Conservation (phyloP, 1,140 invertebrate genomes). For the Neotoxoptera formosana region DNA sequence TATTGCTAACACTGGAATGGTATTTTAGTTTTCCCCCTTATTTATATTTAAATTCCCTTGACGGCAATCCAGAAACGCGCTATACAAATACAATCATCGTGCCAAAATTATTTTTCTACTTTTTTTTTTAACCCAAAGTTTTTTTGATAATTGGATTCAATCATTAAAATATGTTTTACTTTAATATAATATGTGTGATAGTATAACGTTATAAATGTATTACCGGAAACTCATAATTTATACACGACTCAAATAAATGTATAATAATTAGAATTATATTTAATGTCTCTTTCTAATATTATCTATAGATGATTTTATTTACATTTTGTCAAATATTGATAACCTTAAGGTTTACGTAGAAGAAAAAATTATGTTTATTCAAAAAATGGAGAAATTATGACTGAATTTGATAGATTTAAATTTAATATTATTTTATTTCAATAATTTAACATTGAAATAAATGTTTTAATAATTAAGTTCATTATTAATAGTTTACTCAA, state of each 20-base stretch:
- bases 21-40: not conserved
- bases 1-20: not conserved
- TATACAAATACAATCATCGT: not conserved
- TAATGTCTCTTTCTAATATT: not conserved
- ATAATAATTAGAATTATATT: too few species aligned
- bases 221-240: not conserved
- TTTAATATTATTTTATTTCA: not conserved
- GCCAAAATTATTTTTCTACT: conserved; percentile 30
- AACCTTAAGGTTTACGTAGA: not conserved
- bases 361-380: not conserved
- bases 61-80: conserved; percentile 3
- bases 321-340: not conserved
- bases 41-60: conserved; percentile 45
- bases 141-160: not conserved
- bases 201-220: not conserved
- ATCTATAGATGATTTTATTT: not conserved
- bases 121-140: not conserved
- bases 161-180: not conserved
- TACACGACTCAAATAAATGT: not conserved
- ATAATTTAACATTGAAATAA: not conserved
- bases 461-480: not conserved
- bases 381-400: not conserved
- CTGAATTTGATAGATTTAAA: not conserved
- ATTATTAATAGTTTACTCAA: not conserved
- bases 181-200: not conserved